phyloP scores from a whole-genome alignment of 2,888 invertebrate species.

The Drosophila demipolita region DNA sequence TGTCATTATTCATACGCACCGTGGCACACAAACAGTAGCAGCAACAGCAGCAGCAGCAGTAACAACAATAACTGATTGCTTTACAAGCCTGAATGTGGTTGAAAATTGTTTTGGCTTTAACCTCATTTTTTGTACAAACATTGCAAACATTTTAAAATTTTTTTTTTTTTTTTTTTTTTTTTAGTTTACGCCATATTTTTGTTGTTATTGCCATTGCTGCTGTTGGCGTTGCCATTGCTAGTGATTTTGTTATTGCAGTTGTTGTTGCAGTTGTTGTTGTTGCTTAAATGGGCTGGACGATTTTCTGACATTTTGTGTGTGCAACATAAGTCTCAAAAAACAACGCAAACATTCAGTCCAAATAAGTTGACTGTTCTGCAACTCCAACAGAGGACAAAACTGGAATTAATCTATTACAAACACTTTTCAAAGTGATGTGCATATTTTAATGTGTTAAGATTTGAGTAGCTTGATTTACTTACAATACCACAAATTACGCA shows the following conservation, averaged over 20 bases:
- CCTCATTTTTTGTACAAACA: conserved; percentile 13
- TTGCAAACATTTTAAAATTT: conserved; percentile 31
- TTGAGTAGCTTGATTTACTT: not conserved
- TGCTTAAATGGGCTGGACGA: not conserved
- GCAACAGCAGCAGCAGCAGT: conserved; percentile 10
- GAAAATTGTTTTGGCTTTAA: conserved; percentile 57
- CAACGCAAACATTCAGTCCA: not conserved
- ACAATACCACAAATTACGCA: not conserved
- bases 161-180: not conserved
- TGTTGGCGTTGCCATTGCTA: not conserved
- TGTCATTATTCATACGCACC: conserved; percentile 72
- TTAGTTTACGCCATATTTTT: conserved; percentile 4
- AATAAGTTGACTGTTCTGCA: not conserved
- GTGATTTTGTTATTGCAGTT: not conserved
- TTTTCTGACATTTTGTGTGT: not conserved
- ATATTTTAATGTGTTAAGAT: not conserved
- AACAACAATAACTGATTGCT: conserved; percentile 63
- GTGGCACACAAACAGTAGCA: conserved; percentile 44
- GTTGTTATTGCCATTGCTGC: conserved; percentile 7
- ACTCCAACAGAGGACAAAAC: not conserved
- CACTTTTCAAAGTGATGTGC: not conserved
- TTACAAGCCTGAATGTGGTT: conserved; percentile 44
- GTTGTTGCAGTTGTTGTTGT: not conserved
- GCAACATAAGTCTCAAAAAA: not conserved
- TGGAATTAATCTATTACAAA: not conserved